A percentile compares a stretch with the other conserved stretches of the same genome.
These are phyloP conservation scores for Crax fasciolata DNA, from an alignment of 2,797 vertebrate genomes.

Conservation along the genomic window DNA sequence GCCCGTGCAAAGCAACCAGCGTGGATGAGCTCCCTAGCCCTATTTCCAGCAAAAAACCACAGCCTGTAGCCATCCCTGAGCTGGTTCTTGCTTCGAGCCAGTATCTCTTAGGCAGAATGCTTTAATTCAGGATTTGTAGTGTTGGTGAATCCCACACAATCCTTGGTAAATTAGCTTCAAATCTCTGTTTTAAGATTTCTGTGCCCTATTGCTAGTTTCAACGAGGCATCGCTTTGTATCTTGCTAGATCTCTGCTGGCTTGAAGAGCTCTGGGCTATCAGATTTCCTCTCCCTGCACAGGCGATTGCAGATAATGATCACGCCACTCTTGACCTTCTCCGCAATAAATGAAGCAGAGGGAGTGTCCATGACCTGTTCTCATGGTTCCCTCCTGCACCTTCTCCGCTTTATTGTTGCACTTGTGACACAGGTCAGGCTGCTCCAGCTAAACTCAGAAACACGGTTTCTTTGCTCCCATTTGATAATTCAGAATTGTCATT, in stretches of 20 bases:
- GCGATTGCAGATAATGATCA: constrained; percentile 41
- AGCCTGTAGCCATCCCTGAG: accelerated
- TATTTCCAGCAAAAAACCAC: not conserved
- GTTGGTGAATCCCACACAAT: constrained; percentile 42
- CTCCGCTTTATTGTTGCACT: accelerated
- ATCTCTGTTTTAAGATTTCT: not conserved
- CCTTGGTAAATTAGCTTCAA: constrained; percentile 44
- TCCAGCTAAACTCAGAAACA: not conserved
- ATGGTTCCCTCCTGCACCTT: not conserved
- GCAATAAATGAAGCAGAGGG: not conserved
- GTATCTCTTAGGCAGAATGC: not conserved
- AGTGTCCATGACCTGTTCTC: accelerated
- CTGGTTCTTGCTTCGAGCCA: not conserved
- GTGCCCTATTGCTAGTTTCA: not conserved
- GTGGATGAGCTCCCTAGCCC: not conserved
- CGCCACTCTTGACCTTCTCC: constrained; percentile 53
- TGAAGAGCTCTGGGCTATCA: constrained; percentile 20
- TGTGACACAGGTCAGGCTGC: accelerated
- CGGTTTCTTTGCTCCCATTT: not conserved
- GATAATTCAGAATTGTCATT: not conserved
- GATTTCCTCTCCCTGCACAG: constrained; percentile 36
- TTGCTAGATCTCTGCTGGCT: constrained; percentile 16
- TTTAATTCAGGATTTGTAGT: constrained; percentile 13
- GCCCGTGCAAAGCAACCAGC: accelerated
- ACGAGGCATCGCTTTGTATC: not conserved